A percentile compares a stretch with the other conserved stretches of the same genome.
Conservation (phyloP, 2,113 vertebrate genomes). For the Tympanuchus pallidicinctus region DNA sequence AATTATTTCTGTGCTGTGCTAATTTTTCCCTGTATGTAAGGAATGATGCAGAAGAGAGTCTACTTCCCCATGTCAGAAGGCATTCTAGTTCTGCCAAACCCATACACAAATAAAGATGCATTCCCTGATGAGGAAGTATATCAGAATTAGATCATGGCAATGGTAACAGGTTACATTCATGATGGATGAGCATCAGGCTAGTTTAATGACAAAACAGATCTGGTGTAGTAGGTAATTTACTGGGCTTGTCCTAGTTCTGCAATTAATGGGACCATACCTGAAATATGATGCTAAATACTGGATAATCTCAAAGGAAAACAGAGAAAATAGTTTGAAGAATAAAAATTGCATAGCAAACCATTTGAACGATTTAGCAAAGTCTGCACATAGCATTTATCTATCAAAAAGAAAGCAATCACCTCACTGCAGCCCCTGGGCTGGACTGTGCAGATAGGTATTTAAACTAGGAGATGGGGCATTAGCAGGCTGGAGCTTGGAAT, state of each 20-base stretch:
- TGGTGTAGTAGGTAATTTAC: not conserved
- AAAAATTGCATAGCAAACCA: not conserved
- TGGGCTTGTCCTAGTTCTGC: not conserved
- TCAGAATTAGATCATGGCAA: accelerated
- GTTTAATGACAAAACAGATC: not conserved
- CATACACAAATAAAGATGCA: not conserved
- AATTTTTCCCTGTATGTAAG: not conserved
- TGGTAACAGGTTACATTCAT: not conserved
- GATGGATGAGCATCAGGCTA: not conserved
- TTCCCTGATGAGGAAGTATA: not conserved
- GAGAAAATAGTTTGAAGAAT: not conserved
- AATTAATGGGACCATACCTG: not conserved
- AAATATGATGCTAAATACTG: not conserved
- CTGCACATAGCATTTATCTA: not conserved
- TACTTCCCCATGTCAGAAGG: not conserved
- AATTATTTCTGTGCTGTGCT: not conserved
- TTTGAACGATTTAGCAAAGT: not conserved
- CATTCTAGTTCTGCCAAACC: not conserved
- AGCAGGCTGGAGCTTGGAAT: not conserved
- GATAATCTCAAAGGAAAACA: not conserved
- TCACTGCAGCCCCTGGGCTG: accelerated
- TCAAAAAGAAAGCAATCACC: not conserved
- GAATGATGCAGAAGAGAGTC: not conserved
- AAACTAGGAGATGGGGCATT: not conserved
- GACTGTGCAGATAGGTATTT: not conserved